These are phyloP conservation scores for Calcarius ornatus DNA, from an alignment of 2,113 vertebrate species.

Conservation along the genomic window DNA sequence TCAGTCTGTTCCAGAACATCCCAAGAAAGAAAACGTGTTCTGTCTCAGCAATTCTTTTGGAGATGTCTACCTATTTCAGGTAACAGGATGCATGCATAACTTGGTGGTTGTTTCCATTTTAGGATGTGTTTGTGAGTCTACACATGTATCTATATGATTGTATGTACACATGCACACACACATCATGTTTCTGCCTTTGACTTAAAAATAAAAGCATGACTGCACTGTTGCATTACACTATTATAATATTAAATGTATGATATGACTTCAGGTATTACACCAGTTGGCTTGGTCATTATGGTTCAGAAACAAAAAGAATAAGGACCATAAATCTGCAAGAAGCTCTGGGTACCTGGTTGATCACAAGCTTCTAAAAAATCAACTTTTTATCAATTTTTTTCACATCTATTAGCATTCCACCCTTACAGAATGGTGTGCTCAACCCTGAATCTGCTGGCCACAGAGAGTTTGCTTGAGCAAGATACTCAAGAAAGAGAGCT, in stretches of 20 bases:
- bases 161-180: accelerated
- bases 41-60: slow-evolving; percentile 96
- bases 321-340: background rate
- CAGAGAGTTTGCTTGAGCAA: background rate
- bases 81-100: background rate
- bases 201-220: background rate
- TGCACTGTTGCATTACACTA: background rate
- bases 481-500: background rate
- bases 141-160: accelerated
- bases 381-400: background rate
- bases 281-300: background rate
- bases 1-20: slow-evolving; percentile 93
- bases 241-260: background rate
- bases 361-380: background rate
- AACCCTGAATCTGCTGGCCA: background rate
- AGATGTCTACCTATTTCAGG: slow-evolving; percentile 96
- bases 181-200: background rate
- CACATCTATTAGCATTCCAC: background rate
- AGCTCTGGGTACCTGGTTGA: background rate
- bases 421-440: background rate
- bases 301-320: background rate
- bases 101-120: background rate
- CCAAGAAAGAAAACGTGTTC: slow-evolving; percentile 96
- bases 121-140: background rate
- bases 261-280: background rate